Conservation (phyloP, 2,888 invertebrate species). For the Leptopterna dolabrata region DNA sequence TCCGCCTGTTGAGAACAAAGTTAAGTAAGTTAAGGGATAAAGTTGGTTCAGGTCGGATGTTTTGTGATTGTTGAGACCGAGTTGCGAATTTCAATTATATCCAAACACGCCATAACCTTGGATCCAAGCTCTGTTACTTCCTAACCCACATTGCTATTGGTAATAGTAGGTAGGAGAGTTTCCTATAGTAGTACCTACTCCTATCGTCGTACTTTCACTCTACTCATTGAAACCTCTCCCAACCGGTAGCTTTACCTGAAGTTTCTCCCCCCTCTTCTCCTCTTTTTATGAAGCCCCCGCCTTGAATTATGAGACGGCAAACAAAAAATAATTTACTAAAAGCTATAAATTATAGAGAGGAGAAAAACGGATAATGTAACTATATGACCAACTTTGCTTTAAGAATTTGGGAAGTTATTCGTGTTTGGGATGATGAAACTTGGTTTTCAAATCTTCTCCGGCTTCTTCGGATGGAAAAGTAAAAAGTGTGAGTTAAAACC, state of each 20-base stretch:
- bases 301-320: not conserved
- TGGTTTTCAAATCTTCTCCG: conserved; percentile 33
- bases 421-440: conserved; percentile 42
- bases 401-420: not conserved
- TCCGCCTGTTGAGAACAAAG: not conserved
- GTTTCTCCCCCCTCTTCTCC: not conserved
- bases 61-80: not conserved
- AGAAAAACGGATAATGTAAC: not conserved
- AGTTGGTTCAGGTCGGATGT: not conserved
- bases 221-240: not conserved
- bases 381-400: conserved; percentile 28
- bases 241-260: not conserved
- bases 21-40: not conserved
- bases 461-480: conserved; percentile 25
- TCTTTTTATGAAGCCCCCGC: not conserved
- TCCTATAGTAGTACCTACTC: not conserved
- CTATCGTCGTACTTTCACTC: not conserved
- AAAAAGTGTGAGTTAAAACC: conserved; percentile 44
- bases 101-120: not conserved
- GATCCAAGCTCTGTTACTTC: not conserved
- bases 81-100: not conserved
- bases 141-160: not conserved
- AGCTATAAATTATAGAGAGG: conserved; percentile 10
- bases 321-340: not conserved
- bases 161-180: not conserved